Evolutionary conservation across 1,140 invertebrate genomes (phyloP).

Genomic region (Plutomurus gul): DNA sequence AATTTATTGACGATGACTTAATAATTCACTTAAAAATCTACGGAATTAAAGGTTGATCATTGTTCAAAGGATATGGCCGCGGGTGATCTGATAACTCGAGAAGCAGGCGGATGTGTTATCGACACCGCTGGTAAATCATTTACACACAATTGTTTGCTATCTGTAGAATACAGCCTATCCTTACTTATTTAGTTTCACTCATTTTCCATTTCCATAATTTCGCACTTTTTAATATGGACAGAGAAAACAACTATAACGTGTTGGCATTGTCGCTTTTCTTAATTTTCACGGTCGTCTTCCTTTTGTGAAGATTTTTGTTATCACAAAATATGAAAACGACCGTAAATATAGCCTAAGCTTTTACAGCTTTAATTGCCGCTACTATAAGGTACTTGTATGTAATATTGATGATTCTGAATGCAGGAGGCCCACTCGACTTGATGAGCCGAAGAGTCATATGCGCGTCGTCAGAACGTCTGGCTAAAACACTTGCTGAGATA

Average conservation of each 20-base stretch:
- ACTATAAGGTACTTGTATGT: neutral
- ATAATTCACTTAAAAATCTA: too few relatives aligned
- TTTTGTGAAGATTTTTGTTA: too few relatives aligned
- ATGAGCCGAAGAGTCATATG: constrained; percentile 78
- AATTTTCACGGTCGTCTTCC: too few relatives aligned
- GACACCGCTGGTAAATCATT: constrained; percentile 72
- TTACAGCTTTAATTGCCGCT: too few relatives aligned
- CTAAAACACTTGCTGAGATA: constrained; percentile 68
- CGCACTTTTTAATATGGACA: too few relatives aligned
- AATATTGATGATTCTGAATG: neutral
- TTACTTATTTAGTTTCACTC: neutral
- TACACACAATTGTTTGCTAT: neutral
- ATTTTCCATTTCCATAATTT: constrained; percentile 19
- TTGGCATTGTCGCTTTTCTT: too few relatives aligned
- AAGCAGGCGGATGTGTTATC: constrained; percentile 88
- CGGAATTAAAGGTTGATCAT: neutral
- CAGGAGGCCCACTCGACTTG: constrained; percentile 78
- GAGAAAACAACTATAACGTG: too few relatives aligned
- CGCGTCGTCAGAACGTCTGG: constrained; percentile 73
- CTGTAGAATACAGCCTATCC: neutral
- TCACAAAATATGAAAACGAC: too few relatives aligned
- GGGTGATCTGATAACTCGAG: constrained; percentile 79
- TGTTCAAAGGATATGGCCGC: constrained; percentile 73
- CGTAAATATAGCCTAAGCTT: too few relatives aligned
- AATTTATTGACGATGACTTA: too few relatives aligned